Base-by-base conservation (phyloP, 2,888 invertebrate genomes). In the Drosophila birchii region DNA sequence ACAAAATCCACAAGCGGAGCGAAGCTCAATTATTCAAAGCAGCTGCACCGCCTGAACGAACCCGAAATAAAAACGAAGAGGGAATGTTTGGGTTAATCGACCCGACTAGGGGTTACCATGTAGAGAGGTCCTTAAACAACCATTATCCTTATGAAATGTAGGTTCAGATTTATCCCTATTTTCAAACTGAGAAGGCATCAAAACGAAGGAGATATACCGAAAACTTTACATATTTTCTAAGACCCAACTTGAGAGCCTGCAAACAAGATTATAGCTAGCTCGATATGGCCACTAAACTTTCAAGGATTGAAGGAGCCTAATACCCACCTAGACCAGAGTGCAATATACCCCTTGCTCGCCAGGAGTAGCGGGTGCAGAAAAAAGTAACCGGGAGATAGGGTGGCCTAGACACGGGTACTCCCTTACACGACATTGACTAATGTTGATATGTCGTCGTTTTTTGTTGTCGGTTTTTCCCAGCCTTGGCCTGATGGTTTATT, bases 391-490 rank as follows among this genome's bases (percentile, higher is more conserved):
- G 51, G 20, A 41, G 63, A 39, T 45, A 23, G 47, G 67, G 72
- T 71, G 75, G 80, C 87, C 84, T 85, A 87, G 88, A 89, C 78
- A 87, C 67, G 88, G 86, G 75, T 75, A 81, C 73, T 79, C 73
- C 66, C 80, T 78, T 82, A 75, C 76, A 83, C 88, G 85, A 86
- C 85, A 86, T 86, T 86, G 85, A 88, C 89, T 86, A 86, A 86
- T 86, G 85, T 86, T 86, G 88, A 89, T 90, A 79, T 87, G 83
- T 81, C 80, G 78, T 76, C 77, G 75, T 73, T 75, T 69, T 70
- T 74, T 70, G 54, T 45, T 51, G 64, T 62, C 45, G 62, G 49
- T 44, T 53, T 66, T 56, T 66, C 14, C 47, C 59, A 60, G 58
- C 75, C 51, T 61, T 66, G 68, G 70, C 61, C 66, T 73, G 78